Base-by-base conservation (phyloP, 2,797 vertebrate genomes). In the Alauda arvensis region DNA sequence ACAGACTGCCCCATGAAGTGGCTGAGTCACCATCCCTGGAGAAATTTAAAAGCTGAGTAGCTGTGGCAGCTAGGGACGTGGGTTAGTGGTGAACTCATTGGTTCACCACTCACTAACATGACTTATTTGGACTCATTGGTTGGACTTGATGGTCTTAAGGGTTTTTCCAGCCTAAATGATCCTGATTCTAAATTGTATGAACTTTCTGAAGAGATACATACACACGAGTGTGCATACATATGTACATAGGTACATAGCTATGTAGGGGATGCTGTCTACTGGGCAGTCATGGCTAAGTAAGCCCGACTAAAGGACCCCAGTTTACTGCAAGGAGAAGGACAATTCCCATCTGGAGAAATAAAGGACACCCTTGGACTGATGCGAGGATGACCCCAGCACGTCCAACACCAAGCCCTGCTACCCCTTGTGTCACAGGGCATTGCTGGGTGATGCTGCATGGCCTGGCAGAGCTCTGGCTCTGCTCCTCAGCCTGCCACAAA, bases 231-330 rank as follows among this genome's bases (percentile, higher is more conserved):
- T 2, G 6, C 23, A 20, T 9, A 14, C 12, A 13, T 14, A 21
- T 0, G 0, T 14, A 8, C 10, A 8, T 6, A 17, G 12, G 10
- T 26, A 48, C 15, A 14, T 3, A 8, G 9, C 6, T 12, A 3
- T 6, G 20, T 5, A 18, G 21, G 6, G 28, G 14, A 15, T 61
- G 39, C 0, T 12, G 16, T 17, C 26, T 55, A 18, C 26, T 21
- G 14, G 1, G 42, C 25, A 49, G 42, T 8, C 34, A 19, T 10
- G 21, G 17, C 43, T 34, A 18, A 42, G 18, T 11, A 24, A 61
- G 17, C 19, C 8, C 3, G 28, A 29, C 5, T 61, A 8, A 61
- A 29, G 6, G 34, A 49, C 4, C 14, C 4, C 42, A 13, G 14
- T 4, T n/a, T 23, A 29, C 2, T 18, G 34, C 42, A 43, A 48